Evolutionary conservation across 2,797 vertebrate genomes (phyloP), one percentile per base, ranked within the genome.

Genomic region (Eulemur coronatus): DNA sequence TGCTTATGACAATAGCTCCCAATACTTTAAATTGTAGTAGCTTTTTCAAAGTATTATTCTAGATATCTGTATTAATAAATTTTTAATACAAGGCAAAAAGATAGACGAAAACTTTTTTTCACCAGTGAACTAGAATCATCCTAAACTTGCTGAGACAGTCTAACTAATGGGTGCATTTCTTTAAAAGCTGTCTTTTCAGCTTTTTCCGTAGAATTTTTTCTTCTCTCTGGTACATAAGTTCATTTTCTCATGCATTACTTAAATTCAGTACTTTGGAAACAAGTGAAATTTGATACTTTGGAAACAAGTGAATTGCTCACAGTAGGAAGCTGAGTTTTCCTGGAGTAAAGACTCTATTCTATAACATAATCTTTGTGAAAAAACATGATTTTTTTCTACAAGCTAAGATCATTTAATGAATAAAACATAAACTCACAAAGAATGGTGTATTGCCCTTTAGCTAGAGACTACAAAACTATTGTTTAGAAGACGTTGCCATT

Each of bases 361-460:
- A 91, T 95, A 97, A 95, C 35, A 88, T 89, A 65, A 97, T 33
- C 73, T 97, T 78, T 96, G 70, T 90, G 73, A 63, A 97, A 96
- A 97, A 96, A 91, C 9, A 84, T 84, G 97, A 94, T 10, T 59
- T 91, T 57, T 55, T 98, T 98, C 81, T 95, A 97, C 97, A 97
- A 96, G 46, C 84, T 92, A 28, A 95, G 52, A 82, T 5, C 2
- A 41, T n/a, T 97, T 96, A 73, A 97, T 98, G 96, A 98, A 98
- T 98, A 97, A 98, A 98, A 97, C 82, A 98, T 98, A 98, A 90
- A 14, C 30, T 61, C 52, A 28, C 96, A 97, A 96, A 97, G 81
- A 80, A 95, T 41, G 7, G 2, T 59, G 14, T 61, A 85, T 97
- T 96, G 78, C 89, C 87, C 38, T 96, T 97, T 92, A 97, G 79